Conservation (phyloP, 1,140 invertebrate genomes). For the Leguminivora glycinivorella region DNA sequence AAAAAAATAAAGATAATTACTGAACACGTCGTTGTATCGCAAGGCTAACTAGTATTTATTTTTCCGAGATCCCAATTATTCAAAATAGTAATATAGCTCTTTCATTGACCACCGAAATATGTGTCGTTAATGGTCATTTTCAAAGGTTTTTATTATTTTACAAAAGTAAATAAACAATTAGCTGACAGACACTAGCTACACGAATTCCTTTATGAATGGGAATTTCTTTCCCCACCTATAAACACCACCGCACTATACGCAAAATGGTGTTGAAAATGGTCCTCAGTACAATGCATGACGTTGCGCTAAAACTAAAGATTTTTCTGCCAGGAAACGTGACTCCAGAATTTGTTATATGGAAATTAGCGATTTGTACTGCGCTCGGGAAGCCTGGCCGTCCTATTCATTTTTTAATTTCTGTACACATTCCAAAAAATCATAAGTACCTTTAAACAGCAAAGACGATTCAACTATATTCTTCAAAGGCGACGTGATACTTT, state of each 20-base stretch:
- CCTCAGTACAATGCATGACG: constrained; percentile 24
- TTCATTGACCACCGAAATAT: too few species aligned
- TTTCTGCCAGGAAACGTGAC: constrained; percentile 33
- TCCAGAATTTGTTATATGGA: constrained; percentile 34
- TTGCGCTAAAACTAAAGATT: constrained; percentile 33
- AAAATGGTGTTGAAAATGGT: constrained; percentile 9
- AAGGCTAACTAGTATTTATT: too few species aligned
- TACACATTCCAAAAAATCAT: neutral
- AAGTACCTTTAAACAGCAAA: neutral
- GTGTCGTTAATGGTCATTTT: too few species aligned
- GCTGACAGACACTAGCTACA: too few species aligned
- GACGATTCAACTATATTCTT: neutral
- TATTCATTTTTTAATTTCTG: constrained; percentile 11
- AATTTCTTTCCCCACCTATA: neutral
- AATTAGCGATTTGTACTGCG: constrained; percentile 34
- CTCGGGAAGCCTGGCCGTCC: neutral
- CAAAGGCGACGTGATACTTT: neutral
- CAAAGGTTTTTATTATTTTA: too few species aligned
- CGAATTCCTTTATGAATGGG: neutral
- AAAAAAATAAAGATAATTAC: too few species aligned
- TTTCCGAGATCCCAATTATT: too few species aligned
- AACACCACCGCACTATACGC: neutral
- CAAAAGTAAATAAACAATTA: too few species aligned
- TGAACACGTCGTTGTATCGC: too few species aligned
- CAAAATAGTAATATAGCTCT: too few species aligned